Conservation (phyloP, 2,888 invertebrate species). For the Mesoligia furuncula region DNA sequence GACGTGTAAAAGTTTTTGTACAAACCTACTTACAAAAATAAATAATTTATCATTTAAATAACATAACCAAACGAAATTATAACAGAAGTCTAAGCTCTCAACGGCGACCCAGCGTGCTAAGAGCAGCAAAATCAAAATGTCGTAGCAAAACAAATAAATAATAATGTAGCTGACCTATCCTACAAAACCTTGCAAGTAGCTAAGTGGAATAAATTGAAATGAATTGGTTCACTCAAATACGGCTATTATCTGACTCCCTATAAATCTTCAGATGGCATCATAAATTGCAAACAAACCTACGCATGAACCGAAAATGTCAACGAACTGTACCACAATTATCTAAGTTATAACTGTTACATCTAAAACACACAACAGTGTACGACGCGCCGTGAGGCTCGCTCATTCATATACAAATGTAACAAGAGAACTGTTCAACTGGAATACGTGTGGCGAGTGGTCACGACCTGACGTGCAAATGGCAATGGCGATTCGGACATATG, state of each 20-base stretch:
- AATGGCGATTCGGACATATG: conserved; percentile 37
- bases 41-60: no score
- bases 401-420: conserved; percentile 58
- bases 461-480: conserved; percentile 39
- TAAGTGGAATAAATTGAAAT: conserved; percentile 58
- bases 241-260: conserved; percentile 36
- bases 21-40: no score
- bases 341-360: conserved; percentile 49
- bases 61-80: neutral
- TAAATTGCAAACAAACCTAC: conserved; percentile 41
- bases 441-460: conserved; percentile 25
- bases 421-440: conserved; percentile 38
- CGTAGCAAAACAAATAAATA: conserved; percentile 28
- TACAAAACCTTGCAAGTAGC: conserved; percentile 39
- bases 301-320: conserved; percentile 50
- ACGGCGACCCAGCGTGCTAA: neutral
- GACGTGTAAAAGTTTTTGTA: no score
- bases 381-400: conserved; percentile 9
- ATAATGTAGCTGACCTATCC: conserved; percentile 47
- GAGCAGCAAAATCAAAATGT: neutral
- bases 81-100: neutral
- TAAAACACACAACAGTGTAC: conserved; percentile 21
- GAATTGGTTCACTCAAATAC: conserved; percentile 54
- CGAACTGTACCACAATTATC: conserved; percentile 58
- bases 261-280: conserved; percentile 16